A percentile compares a stretch with the other conserved stretches of the same genome.
phyloP scores from a whole-genome alignment of 2,113 vertebrate genomes.

The Delphinus delphis region DNA sequence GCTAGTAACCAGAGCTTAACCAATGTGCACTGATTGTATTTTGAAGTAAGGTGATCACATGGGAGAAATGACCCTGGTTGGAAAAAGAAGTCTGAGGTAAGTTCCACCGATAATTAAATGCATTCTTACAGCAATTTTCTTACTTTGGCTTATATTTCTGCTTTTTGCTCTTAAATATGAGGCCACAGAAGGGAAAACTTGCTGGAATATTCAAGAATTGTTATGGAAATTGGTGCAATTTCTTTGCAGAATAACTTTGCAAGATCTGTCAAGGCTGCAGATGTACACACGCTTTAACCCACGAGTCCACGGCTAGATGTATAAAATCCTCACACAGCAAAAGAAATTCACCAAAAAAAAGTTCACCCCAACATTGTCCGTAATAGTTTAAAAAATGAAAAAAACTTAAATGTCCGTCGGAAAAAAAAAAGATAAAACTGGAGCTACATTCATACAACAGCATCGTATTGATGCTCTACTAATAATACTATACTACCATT shows the following conservation, averaged over 20 bases:
- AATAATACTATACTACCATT: neutral
- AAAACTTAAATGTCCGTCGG: neutral
- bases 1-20: neutral
- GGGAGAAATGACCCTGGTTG: neutral
- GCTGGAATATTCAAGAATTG: neutral
- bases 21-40: neutral
- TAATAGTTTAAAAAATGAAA: neutral
- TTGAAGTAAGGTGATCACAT: neutral
- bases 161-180: constrained; percentile 14
- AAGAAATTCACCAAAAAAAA: neutral
- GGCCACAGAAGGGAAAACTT: neutral
- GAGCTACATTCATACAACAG: neutral
- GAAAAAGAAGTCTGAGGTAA: neutral
- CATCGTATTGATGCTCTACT: neutral
- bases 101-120: neutral
- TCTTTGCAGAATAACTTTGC: neutral
- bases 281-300: neutral
- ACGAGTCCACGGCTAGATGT: neutral
- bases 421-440: neutral
- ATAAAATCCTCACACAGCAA: neutral
- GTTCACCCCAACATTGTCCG: neutral
- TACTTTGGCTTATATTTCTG: constrained; percentile 30
- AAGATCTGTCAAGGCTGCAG: neutral
- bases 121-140: neutral
- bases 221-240: neutral